These are phyloP conservation scores for Meandrusa payeni DNA, from an alignment of 2,888 invertebrate genomes.

Conservation along the genomic window DNA sequence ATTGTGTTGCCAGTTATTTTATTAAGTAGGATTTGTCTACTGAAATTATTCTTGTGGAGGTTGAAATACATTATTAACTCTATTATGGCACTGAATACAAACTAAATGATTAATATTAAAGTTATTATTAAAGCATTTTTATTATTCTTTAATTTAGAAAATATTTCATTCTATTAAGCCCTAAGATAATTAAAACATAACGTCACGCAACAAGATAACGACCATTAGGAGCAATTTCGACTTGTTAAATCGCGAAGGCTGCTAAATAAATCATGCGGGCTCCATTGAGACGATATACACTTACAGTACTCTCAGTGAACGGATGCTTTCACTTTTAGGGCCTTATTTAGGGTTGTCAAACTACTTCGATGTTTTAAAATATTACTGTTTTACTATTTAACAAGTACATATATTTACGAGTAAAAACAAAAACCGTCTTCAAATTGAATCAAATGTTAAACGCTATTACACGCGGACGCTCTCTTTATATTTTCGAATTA, in stretches of 20 bases:
- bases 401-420: too few relatives aligned
- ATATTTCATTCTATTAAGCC: neutral
- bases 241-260: conserved; percentile 16
- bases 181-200: conserved; percentile 15
- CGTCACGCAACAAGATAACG: conserved; percentile 14
- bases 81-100: too few relatives aligned
- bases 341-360: conserved; percentile 13
- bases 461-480: too few relatives aligned
- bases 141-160: too few relatives aligned
- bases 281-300: conserved; percentile 20
- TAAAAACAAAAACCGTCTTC: too few relatives aligned
- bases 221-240: conserved; percentile 13
- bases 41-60: too few relatives aligned
- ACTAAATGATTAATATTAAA: too few relatives aligned
- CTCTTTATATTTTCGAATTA: too few relatives aligned
- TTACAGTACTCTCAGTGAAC: conserved; percentile 21
- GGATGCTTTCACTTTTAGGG: conserved; percentile 29
- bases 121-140: too few relatives aligned
- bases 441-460: too few relatives aligned
- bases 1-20: conserved; percentile 25
- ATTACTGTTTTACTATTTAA: too few relatives aligned
- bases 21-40: conserved; percentile 10
- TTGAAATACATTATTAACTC: too few relatives aligned
- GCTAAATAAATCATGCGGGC: conserved; percentile 27
- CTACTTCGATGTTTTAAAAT: neutral